Evolutionary conservation across 2,797 vertebrate species (phyloP).

Genomic region (Danionella dracula): DNA sequence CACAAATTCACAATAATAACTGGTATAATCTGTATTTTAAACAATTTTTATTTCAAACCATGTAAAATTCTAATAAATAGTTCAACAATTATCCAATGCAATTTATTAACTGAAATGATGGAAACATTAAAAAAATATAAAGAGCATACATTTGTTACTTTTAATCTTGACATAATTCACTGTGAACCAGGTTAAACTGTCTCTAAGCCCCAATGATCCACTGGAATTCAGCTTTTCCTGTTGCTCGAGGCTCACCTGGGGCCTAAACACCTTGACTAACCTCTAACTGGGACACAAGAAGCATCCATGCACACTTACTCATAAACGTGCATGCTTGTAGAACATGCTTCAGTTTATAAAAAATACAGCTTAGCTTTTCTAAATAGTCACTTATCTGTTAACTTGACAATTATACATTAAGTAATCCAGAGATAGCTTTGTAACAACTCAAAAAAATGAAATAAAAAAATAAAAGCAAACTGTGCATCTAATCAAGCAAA

Average conservation of each 20-base stretch:
- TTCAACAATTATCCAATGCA: too few relatives aligned
- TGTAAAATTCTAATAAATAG: too few relatives aligned
- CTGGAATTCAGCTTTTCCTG: conserved; percentile 11
- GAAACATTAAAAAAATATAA: too few relatives aligned
- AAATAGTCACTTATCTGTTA: background rate
- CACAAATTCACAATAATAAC: too few relatives aligned
- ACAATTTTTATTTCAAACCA: too few relatives aligned
- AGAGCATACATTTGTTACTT: too few relatives aligned
- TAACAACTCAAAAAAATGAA: conserved; percentile 10
- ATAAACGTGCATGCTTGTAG: background rate
- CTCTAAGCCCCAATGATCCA: conserved; percentile 16
- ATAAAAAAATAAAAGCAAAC: background rate
- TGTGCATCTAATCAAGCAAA: conserved; percentile 20
- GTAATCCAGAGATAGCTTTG: background rate
- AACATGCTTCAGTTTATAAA: background rate
- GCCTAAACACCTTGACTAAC: conserved; percentile 28
- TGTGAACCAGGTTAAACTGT: too few relatives aligned
- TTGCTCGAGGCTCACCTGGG: conserved; percentile 28
- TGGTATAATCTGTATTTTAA: too few relatives aligned
- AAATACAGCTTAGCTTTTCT: background rate
- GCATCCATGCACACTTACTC: conserved; percentile 3
- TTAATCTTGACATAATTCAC: too few relatives aligned
- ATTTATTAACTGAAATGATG: too few relatives aligned
- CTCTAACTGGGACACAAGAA: conserved; percentile 27
- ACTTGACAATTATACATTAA: background rate